These are phyloP conservation scores for Hyles vespertilio DNA, from an alignment of 1,140 invertebrate species.

Conservation along the genomic window DNA sequence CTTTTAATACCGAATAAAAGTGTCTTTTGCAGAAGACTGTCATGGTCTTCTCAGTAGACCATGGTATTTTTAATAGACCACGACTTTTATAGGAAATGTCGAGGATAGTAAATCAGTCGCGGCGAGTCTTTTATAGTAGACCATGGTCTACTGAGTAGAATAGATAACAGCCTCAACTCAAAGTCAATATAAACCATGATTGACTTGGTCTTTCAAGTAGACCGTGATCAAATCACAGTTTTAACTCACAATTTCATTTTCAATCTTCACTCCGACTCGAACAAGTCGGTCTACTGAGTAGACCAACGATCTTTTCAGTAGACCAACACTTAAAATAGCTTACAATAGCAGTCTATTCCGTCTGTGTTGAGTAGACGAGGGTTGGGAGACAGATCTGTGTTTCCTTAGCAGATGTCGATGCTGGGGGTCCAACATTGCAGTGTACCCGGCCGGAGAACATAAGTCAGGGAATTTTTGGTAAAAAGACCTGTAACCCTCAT, in stretches of 20 bases:
- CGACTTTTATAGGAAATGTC: background rate
- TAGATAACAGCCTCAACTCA: background rate
- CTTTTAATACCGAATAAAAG: background rate
- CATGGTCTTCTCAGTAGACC: conserved; percentile 6
- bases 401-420: conserved; percentile 31
- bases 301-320: conserved; percentile 2
- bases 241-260: background rate
- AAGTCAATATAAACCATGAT: background rate
- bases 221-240: background rate
- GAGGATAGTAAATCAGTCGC: background rate
- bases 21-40: background rate
- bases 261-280: background rate
- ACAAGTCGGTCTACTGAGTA: background rate
- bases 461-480: conserved; percentile 82
- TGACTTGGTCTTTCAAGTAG: background rate
- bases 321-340: background rate
- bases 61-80: background rate
- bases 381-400: conserved; percentile 23
- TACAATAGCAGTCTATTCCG: conserved; percentile 27
- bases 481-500: conserved; percentile 96
- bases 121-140: background rate
- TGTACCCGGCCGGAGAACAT: conserved; percentile 78
- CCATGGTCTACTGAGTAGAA: conserved; percentile 6
- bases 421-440: conserved; percentile 56
- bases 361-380: conserved; percentile 15